Percentiles rank a stretch among this genome's conserved stretches.
Conservation (phyloP, 2,888 invertebrate species). For the Hymenopus coronatus region DNA sequence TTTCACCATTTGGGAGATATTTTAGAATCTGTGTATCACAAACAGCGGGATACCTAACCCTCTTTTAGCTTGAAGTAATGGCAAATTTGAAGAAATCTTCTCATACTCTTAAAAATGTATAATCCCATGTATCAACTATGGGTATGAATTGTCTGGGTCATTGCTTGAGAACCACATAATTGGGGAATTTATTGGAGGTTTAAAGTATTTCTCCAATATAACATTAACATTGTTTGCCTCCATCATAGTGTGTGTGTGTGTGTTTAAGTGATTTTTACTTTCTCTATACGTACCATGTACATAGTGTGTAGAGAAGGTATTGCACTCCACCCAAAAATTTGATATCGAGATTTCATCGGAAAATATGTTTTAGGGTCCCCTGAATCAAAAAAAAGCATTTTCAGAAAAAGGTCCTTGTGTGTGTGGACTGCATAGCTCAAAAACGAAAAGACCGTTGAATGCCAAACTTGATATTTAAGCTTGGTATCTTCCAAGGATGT, state of each 20-base stretch:
- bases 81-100: neutral
- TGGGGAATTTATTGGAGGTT: slow-evolving; percentile 3
- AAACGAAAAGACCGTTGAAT: too few relatives aligned
- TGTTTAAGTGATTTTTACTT: neutral
- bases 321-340: too few relatives aligned
- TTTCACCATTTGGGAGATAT: neutral
- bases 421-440: too few relatives aligned
- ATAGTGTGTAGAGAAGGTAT: too few relatives aligned
- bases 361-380: too few relatives aligned
- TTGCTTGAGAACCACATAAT: neutral
- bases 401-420: too few relatives aligned
- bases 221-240: slow-evolving; percentile 6
- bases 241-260: slow-evolving; percentile 3
- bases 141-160: neutral
- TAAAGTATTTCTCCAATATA: slow-evolving; percentile 12
- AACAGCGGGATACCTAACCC: neutral
- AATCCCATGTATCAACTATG: neutral
- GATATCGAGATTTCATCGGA: too few relatives aligned
- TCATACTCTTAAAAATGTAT: slow-evolving; percentile 3
- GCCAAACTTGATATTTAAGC: too few relatives aligned
- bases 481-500: too few relatives aligned
- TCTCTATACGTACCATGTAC: too few relatives aligned
- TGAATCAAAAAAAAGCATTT: too few relatives aligned
- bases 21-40: neutral
- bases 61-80: neutral